Evolutionary conservation across 1,140 invertebrate genomes (phyloP).

Genomic region (Cepaea nemoralis): DNA sequence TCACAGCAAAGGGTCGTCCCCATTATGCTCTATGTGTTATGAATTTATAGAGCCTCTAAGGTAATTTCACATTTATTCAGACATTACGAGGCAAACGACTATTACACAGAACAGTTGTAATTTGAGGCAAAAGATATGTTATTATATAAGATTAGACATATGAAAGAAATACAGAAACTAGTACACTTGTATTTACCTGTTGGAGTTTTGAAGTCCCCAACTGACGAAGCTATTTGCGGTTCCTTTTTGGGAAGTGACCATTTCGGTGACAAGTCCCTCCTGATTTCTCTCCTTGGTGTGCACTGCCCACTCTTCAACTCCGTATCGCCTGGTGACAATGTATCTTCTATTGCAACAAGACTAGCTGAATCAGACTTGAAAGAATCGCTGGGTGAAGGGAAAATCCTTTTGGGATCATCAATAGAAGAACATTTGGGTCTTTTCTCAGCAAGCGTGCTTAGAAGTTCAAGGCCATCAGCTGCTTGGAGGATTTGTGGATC

Average conservation of each 20-base stretch:
- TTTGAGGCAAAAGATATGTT: no score
- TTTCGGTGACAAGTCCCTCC: conserved; percentile 45
- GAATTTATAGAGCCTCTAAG: no score
- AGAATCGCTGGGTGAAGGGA: conserved; percentile 50
- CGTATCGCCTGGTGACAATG: conserved; percentile 39
- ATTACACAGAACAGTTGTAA: no score
- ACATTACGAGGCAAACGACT: no score
- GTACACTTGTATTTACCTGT: conserved; percentile 43
- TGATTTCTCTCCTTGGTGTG: conserved; percentile 38
- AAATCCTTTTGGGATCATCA: conserved; percentile 42
- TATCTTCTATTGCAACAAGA: conserved; percentile 33
- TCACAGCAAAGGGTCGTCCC: no score
- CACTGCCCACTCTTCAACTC: conserved; percentile 61
- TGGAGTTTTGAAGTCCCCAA: conserved; percentile 40
- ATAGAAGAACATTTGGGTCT: conserved; percentile 81
- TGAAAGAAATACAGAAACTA: no score
- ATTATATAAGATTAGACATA: no score
- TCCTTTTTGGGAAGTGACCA: conserved; percentile 47
- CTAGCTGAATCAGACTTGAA: conserved; percentile 45
- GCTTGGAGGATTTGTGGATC: conserved; percentile 68
- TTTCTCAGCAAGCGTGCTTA: conserved; percentile 88
- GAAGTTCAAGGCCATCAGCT: conserved; percentile 82
- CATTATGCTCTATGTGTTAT: no score
- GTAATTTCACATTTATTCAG: no score
- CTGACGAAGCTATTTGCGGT: not conserved